Evolutionary conservation across 2,888 invertebrate genomes (phyloP).

Genomic region (Drosophila kambysellisi): DNA sequence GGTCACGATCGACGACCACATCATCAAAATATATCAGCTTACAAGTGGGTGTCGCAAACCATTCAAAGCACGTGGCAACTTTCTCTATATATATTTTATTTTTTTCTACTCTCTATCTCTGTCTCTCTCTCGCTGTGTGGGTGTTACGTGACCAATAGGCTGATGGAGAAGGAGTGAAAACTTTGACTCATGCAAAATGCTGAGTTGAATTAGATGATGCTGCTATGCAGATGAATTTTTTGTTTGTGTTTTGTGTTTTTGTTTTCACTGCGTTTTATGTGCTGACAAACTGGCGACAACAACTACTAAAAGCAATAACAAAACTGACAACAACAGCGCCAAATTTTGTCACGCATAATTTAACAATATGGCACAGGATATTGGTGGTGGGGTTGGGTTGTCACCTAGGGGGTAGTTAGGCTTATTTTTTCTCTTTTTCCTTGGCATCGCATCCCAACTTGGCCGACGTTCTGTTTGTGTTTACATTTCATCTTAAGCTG

Average conservation of each 20-base stretch:
- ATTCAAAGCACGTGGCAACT: conserved; percentile 8
- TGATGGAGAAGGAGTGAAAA: conserved; percentile 4
- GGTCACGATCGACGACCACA: conserved; percentile 33
- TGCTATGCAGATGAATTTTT: conserved; percentile 67
- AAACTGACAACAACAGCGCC: conserved; percentile 23
- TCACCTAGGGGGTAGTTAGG: conserved; percentile 4
- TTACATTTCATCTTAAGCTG: conserved; percentile 76
- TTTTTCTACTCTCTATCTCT: background rate
- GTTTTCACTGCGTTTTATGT: conserved; percentile 67
- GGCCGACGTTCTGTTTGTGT: conserved; percentile 48
- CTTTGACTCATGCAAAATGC: conserved; percentile 13
- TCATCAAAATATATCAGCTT: conserved; percentile 9
- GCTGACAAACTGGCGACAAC: conserved; percentile 64
- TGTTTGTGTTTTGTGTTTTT: conserved; percentile 22
- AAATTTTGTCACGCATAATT: conserved; percentile 65
- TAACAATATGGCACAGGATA: conserved; percentile 47
- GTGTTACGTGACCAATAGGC: conserved; percentile 42
- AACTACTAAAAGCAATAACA: conserved; percentile 24
- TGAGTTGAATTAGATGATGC: conserved; percentile 73
- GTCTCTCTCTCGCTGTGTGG: background rate
- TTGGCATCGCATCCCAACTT: background rate
- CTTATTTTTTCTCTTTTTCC: background rate
- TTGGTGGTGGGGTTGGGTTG: background rate
- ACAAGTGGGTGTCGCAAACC: conserved; percentile 15
- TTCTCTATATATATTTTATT: background rate